Evolutionary conservation across 2,113 vertebrate species (phyloP), one percentile per base, ranked within the genome.

Genomic region (Indri indri): DNA sequence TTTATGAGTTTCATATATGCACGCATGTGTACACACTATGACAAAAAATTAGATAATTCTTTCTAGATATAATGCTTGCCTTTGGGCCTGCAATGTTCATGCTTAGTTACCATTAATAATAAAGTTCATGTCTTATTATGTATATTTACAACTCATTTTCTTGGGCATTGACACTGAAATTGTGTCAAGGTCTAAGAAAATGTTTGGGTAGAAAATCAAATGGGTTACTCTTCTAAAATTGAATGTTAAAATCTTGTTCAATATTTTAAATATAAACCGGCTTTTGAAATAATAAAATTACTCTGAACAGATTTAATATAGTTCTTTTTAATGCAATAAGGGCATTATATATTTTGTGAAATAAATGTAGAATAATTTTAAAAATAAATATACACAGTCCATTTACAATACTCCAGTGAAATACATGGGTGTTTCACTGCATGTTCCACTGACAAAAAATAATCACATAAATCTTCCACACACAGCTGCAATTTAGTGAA

Each of bases 401-500:
- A 80, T 97, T 97, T 97, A 95, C 50, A 98, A 96, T 87, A 97
- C 96, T 98, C 77, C 91, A 97, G 85, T 98, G 97, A 98, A 98
- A 98, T 98, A 90, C 91, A 97, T 96, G 92, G 92, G 90, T 97
- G 70, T 97, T 98, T 98, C 98, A 87, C 92, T 97, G 96, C 97
- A 98, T 98, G 98, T 99, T 98, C 98, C 96, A 97, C 96, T 97
- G 98, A 98, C 98, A 98, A 98, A 98, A 98, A 98, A 96, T 98
- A 98, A 98, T 98, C 92, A 74, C 95, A 98, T 99, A 98, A 99
- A 99, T 99, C 98, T 99, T 98, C 97, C 57, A 83, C 96, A 97
- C 94, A 98, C 97, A 98, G 97, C 95, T 98, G 98, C 98, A 98
- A 98, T 99, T 99, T 99, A 98, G 98, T 98, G 98, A 99, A 99